Conservation (phyloP, 1,140 invertebrate genomes). For the Belonocnema kinseyi region DNA sequence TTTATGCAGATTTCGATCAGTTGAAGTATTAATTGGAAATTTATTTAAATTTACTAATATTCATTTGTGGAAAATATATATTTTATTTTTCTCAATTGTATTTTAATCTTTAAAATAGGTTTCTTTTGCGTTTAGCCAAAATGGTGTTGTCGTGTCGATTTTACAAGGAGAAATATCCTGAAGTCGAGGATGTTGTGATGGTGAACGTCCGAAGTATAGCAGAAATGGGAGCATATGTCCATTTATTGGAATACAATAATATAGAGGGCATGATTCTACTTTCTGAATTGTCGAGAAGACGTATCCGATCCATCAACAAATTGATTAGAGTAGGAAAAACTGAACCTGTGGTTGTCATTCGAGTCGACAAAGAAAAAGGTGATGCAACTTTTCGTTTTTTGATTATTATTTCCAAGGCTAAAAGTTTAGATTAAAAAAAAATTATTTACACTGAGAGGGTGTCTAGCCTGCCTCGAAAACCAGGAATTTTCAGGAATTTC, state of each 20-base stretch:
- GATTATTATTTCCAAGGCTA: not conserved
- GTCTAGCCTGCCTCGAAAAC: too few relatives aligned
- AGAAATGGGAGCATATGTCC: slow-evolving; percentile 99
- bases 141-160: slow-evolving; percentile 98
- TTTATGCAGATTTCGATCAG: too few relatives aligned
- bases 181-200: slow-evolving; percentile 99
- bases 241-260: slow-evolving; percentile 98
- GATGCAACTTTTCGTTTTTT: not conserved
- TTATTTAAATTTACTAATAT: too few relatives aligned
- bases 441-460: not conserved
- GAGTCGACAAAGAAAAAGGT: slow-evolving; percentile 99
- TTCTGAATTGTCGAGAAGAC: slow-evolving; percentile 97
- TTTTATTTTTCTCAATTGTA: too few relatives aligned
- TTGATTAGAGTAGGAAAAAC: slow-evolving; percentile 98
- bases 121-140: slow-evolving; percentile 65
- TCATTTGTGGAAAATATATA: too few relatives aligned
- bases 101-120: not conserved
- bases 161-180: slow-evolving; percentile 98
- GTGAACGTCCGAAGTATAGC: slow-evolving; percentile 98
- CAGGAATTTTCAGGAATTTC: too few relatives aligned
- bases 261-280: slow-evolving; percentile 98
- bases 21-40: too few relatives aligned
- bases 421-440: not conserved
- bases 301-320: slow-evolving; percentile 99
- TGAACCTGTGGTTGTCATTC: slow-evolving; percentile 99